Evolutionary conservation across 53 echinoderm and acorn worm genomes (phyloP).

Genomic region (Holothuria scabra): DNA sequence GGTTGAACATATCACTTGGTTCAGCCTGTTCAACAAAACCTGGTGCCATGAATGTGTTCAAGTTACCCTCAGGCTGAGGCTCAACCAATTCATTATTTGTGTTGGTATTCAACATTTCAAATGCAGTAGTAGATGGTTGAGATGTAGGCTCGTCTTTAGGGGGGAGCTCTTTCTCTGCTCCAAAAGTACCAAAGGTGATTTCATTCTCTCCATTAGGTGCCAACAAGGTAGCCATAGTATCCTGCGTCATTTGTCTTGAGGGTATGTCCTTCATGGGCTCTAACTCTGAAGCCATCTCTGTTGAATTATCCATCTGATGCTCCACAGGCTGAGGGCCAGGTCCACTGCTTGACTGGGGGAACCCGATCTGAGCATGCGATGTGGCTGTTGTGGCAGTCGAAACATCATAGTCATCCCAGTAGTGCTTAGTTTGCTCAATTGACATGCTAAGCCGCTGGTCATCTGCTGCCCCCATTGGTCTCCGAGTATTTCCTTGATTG

Average conservation of each 20-base stretch:
- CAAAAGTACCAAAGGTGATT: constrained; percentile 76
- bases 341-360: neutral
- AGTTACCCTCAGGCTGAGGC: constrained; percentile 3
- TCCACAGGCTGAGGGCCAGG: constrained; percentile 9
- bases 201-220: constrained; percentile 51
- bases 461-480: constrained; percentile 61
- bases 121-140: constrained; percentile 9
- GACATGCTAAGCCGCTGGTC: constrained; percentile 81
- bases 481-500: neutral
- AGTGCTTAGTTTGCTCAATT: constrained; percentile 78
- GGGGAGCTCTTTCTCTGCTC: constrained; percentile 35
- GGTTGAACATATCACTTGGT: constrained; percentile 16
- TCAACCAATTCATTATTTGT: constrained; percentile 31
- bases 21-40: constrained; percentile 1
- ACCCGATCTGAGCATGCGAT: constrained; percentile 22
- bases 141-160: neutral
- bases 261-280: constrained; percentile 25
- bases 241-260: constrained; percentile 11
- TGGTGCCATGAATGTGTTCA: constrained; percentile 12
- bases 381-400: constrained; percentile 10
- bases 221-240: constrained; percentile 42
- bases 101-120: constrained; percentile 22
- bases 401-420: constrained; percentile 74
- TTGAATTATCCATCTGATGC: constrained; percentile 8
- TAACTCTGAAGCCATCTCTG: constrained; percentile 11